These are phyloP conservation scores for Griposia aprilina DNA, from an alignment of 2,888 invertebrate species.

Conservation along the genomic window DNA sequence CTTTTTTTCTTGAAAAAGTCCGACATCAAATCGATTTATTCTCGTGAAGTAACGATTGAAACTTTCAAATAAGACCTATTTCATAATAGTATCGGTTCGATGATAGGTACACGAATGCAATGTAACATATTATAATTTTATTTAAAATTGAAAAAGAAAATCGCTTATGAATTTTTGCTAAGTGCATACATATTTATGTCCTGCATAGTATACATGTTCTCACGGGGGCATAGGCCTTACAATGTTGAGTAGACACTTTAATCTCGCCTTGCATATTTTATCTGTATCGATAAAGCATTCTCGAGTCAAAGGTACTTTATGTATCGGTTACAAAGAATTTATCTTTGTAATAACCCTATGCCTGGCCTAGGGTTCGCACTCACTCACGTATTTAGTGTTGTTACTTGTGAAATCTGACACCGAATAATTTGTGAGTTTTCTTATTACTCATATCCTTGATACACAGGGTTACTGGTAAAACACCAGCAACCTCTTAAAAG, in stretches of 20 bases:
- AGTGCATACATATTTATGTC: not conserved
- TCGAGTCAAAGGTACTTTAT: slow-evolving; percentile 4
- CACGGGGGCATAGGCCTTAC: slow-evolving; percentile 54
- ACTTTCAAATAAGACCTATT: not conserved
- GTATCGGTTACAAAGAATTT: slow-evolving; percentile 15
- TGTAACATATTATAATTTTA: not conserved
- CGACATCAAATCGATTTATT: not conserved
- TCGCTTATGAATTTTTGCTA: not conserved
- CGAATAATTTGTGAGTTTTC: not conserved
- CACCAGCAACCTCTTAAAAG: no score
- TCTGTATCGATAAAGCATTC: slow-evolving; percentile 34
- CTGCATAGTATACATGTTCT: slow-evolving; percentile 21
- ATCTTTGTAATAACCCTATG: slow-evolving; percentile 25
- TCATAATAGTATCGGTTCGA: not conserved
- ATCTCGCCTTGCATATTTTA: slow-evolving; percentile 48
- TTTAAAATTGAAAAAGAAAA: not conserved
- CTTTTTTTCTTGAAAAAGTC: not conserved
- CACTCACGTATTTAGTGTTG: no score
- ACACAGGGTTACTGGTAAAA: no score
- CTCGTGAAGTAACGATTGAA: not conserved
- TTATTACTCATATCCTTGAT: not conserved
- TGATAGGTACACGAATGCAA: not conserved
- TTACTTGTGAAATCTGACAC: not conserved
- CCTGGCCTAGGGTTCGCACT: slow-evolving; percentile 3
- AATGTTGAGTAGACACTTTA: slow-evolving; percentile 33